Evolutionary conservation across 2,113 vertebrate species (phyloP).

Genomic region (Lichenostomus cassidix): DNA sequence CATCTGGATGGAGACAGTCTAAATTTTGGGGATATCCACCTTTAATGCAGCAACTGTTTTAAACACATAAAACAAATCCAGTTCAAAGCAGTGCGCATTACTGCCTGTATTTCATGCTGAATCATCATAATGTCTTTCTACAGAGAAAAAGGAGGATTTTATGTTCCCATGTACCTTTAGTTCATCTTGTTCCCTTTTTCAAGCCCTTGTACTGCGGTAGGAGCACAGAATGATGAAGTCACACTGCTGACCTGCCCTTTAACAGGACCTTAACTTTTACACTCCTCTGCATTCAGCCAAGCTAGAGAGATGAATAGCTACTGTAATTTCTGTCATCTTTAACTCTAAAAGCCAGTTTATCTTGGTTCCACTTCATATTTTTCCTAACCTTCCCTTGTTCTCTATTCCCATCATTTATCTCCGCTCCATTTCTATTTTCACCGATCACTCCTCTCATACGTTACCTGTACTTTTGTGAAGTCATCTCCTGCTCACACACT

Average conservation of each 20-base stretch:
- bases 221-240: constrained; percentile 23
- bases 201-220: constrained; percentile 2
- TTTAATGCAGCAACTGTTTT: neutral
- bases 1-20: neutral
- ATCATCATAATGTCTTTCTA: constrained; percentile 12
- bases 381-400: neutral
- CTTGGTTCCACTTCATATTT: constrained; percentile 12
- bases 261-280: constrained; percentile 28
- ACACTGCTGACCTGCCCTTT: constrained; percentile 54
- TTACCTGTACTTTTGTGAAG: neutral
- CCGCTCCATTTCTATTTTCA: neutral
- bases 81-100: neutral
- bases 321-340: constrained; percentile 20
- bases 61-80: constrained; percentile 15
- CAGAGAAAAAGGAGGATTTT: constrained; percentile 2
- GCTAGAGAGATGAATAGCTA: constrained; percentile 16
- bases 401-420: neutral
- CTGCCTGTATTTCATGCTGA: neutral
- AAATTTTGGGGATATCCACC: neutral
- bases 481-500: neutral
- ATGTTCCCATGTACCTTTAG: neutral
- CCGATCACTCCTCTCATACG: neutral
- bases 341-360: constrained; percentile 48
- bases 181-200: constrained; percentile 16
- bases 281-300: constrained; percentile 34